Percentiles rank a stretch among this genome's conserved stretches.
Evolutionary conservation across 2,888 invertebrate genomes (phyloP).

Genomic region (Dryomyza anilis): DNA sequence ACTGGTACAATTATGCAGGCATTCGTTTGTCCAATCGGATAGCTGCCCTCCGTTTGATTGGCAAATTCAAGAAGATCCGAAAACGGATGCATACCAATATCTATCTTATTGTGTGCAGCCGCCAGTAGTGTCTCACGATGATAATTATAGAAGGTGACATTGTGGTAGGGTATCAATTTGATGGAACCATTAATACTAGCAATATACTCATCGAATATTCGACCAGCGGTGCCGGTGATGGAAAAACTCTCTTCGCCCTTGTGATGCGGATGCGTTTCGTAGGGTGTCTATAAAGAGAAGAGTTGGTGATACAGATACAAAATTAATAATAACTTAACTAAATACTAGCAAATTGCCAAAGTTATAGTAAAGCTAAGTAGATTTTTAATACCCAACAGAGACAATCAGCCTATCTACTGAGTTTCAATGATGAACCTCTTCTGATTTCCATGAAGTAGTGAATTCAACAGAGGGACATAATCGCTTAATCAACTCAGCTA

Average conservation of each 20-base stretch:
- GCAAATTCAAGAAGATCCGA: constrained; percentile 30
- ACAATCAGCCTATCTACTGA: too few relatives aligned
- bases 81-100: constrained; percentile 35
- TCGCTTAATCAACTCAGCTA: too few relatives aligned
- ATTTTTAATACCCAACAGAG: too few relatives aligned
- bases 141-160: constrained; percentile 18
- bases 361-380: not conserved
- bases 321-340: not conserved
- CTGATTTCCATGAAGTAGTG: too few relatives aligned
- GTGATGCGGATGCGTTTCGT: constrained; percentile 10
- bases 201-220: constrained; percentile 21
- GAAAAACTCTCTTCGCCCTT: not conserved
- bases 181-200: constrained; percentile 23
- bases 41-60: constrained; percentile 35
- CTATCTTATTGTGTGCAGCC: constrained; percentile 26
- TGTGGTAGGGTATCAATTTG: not conserved
- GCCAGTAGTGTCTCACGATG: constrained; percentile 19
- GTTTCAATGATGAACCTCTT: too few relatives aligned
- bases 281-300: constrained; percentile 15
- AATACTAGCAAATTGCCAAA: not conserved
- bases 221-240: constrained; percentile 22
- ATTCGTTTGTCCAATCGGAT: constrained; percentile 37
- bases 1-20: constrained; percentile 38
- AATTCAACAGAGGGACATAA: too few relatives aligned
- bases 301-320: not conserved